These are phyloP conservation scores for Omphaloscelis lunosa DNA, from an alignment of 2,888 invertebrate genomes.

Conservation along the genomic window DNA sequence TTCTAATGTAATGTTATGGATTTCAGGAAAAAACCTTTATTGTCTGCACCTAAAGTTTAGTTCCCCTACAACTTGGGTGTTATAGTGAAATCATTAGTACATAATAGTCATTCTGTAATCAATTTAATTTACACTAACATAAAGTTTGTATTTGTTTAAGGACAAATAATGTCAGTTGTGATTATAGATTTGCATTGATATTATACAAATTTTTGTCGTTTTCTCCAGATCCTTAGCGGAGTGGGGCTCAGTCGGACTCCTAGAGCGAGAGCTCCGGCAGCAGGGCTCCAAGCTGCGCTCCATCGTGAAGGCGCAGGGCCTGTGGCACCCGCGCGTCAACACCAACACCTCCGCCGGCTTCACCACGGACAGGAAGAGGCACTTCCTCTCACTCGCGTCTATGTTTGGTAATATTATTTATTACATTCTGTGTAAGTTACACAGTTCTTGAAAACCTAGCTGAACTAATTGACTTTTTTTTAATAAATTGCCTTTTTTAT, in stretches of 20 bases:
- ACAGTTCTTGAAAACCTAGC: neutral
- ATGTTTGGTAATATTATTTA: slow-evolving; percentile 93
- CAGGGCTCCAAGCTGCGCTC: slow-evolving; percentile 94
- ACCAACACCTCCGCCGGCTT: slow-evolving; percentile 95
- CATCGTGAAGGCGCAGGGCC: slow-evolving; percentile 96
- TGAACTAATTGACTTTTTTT: too few relatives aligned
- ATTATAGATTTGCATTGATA: neutral
- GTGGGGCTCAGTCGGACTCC: slow-evolving; percentile 96
- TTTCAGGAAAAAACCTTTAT: neutral
- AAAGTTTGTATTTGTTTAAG: neutral
- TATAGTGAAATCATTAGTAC: neutral
- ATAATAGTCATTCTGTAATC: neutral
- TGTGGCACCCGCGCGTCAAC: slow-evolving; percentile 97
- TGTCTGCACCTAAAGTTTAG: neutral
- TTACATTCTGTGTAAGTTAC: neutral
- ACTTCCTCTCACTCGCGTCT: slow-evolving; percentile 96
- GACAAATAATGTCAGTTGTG: neutral
- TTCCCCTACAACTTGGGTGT: neutral
- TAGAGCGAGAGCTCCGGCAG: slow-evolving; percentile 97
- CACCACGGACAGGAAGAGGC: slow-evolving; percentile 95
- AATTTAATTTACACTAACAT: neutral
- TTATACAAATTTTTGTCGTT: neutral
- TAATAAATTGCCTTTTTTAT: neutral
- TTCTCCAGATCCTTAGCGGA: slow-evolving; percentile 92
- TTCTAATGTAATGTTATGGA: neutral